Evolutionary conservation across 2,797 vertebrate species (phyloP).

Genomic region (Echeneis naucrates): DNA sequence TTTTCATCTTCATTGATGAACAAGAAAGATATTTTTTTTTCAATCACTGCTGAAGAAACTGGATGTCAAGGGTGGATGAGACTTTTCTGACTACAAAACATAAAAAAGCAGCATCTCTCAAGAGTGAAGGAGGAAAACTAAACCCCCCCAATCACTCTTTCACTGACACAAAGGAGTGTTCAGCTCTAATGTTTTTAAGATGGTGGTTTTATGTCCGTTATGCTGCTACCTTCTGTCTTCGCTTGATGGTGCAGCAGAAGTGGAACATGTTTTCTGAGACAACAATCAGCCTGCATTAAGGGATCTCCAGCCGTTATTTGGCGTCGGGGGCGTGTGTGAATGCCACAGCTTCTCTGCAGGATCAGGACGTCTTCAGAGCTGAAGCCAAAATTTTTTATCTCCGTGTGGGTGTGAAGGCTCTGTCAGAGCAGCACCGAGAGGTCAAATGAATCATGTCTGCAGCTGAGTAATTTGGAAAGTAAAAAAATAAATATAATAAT

Average conservation of each 20-base stretch:
- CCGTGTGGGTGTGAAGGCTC: conserved; percentile 1
- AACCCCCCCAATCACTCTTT: too few relatives aligned
- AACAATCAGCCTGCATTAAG: not conserved
- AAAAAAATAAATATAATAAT: too few relatives aligned
- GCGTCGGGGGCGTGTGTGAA: not conserved
- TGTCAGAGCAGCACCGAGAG: not conserved
- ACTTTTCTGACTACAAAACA: not conserved
- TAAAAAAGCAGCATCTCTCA: not conserved
- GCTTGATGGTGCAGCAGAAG: too few relatives aligned
- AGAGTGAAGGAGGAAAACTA: too few relatives aligned
- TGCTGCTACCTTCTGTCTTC: too few relatives aligned
- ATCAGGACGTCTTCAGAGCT: not conserved
- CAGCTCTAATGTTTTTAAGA: not conserved
- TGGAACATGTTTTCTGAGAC: not conserved
- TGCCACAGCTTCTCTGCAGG: not conserved
- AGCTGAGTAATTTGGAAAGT: not conserved
- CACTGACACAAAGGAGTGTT: too few relatives aligned
- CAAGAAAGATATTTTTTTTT: too few relatives aligned
- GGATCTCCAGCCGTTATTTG: not conserved
- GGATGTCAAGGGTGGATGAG: not conserved
- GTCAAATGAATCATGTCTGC: not conserved
- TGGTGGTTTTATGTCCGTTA: not conserved
- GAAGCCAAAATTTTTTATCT: not conserved
- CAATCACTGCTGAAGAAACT: too few relatives aligned
- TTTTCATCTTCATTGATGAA: too few relatives aligned